Evolutionary conservation across 2,888 invertebrate species (phyloP).

Genomic region (Cyclophora punctaria): DNA sequence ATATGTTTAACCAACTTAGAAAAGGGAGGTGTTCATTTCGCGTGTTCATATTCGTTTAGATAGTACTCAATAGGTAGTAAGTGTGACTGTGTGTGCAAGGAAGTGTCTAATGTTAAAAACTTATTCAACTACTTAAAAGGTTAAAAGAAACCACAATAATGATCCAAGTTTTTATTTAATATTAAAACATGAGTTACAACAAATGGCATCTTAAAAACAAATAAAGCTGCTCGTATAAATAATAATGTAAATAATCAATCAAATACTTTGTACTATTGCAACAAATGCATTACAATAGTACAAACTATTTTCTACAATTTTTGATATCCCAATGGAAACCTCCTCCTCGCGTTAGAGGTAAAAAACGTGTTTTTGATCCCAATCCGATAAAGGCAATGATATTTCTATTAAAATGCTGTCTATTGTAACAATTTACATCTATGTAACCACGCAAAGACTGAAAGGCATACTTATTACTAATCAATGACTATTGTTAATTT

Average conservation of each 20-base stretch:
- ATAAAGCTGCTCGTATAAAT: constrained; percentile 64
- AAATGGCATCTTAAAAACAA: constrained; percentile 74
- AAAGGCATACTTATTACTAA: constrained; percentile 33
- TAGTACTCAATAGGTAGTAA: too few species aligned
- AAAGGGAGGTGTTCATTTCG: too few species aligned
- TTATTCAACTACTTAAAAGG: not conserved
- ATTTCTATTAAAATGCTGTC: constrained; percentile 6
- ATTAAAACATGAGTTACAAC: constrained; percentile 75
- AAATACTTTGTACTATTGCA: constrained; percentile 3
- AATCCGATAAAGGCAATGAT: constrained; percentile 20
- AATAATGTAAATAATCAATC: constrained; percentile 12
- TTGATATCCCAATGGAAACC: constrained; percentile 31
- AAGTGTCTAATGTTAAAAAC: too few species aligned
- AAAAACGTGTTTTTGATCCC: constrained; percentile 57
- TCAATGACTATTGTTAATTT: constrained; percentile 51
- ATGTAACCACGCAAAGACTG: constrained; percentile 25
- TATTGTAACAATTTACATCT: constrained; percentile 15
- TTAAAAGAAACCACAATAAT: constrained; percentile 20
- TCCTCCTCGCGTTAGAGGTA: constrained; percentile 5
- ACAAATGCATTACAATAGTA: constrained; percentile 11
- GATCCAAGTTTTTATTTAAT: constrained; percentile 66
- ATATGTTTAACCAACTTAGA: too few species aligned
- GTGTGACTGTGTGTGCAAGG: too few species aligned
- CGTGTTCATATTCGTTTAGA: too few species aligned
- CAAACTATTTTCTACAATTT: constrained; percentile 23